Evolutionary conservation across 2,888 invertebrate genomes (phyloP).

Genomic region (Halictus ligatus): DNA sequence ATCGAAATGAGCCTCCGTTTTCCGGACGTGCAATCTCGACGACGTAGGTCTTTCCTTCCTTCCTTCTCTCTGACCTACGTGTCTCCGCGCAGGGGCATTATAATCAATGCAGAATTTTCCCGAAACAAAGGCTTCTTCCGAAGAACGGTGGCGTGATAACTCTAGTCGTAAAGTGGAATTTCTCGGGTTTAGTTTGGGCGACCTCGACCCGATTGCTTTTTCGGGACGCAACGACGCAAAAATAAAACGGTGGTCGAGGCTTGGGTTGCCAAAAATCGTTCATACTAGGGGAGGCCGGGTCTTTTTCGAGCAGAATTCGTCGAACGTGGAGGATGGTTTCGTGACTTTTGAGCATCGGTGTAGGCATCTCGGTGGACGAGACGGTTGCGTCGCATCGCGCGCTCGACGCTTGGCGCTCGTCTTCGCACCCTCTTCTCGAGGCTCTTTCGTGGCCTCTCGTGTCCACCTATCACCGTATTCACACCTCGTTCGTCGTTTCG

Average conservation of each 20-base stretch:
- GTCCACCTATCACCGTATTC: slow-evolving; percentile 1
- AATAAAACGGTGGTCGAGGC: no score
- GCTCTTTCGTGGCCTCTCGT: slow-evolving; percentile 5
- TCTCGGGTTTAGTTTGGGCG: background rate
- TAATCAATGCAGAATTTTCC: background rate
- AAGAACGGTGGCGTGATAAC: background rate
- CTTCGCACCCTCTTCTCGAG: background rate
- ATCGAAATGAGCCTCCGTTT: no score
- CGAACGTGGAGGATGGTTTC: background rate
- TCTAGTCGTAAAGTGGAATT: background rate
- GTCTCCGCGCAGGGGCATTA: background rate
- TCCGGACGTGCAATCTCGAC: no score
- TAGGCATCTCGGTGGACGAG: background rate
- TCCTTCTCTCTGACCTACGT: background rate
- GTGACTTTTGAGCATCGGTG: slow-evolving; percentile 4
- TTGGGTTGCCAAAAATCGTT: background rate
- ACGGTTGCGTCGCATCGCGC: background rate
- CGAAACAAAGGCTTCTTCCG: background rate
- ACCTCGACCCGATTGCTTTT: slow-evolving; percentile 14
- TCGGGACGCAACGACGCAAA: background rate
- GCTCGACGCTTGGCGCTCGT: background rate
- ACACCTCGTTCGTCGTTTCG: slow-evolving; percentile 4
- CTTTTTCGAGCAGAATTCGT: rapidly evolving
- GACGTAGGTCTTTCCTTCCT: no score
- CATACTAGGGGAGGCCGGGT: background rate